phyloP scores from a whole-genome alignment of 2,797 vertebrate genomes.

The Caiman crocodilus region DNA sequence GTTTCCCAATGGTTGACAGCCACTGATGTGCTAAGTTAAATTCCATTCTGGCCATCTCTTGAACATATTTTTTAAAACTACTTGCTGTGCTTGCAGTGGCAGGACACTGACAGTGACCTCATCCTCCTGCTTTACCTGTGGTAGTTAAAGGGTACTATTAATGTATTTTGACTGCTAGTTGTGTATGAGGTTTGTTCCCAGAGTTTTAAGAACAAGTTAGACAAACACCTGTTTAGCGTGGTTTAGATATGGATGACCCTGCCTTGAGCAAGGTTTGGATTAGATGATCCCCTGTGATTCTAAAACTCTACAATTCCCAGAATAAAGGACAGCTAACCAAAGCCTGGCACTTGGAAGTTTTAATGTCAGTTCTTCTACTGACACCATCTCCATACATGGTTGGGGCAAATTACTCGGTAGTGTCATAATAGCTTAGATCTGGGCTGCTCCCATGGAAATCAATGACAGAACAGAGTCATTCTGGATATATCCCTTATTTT shows the following conservation, averaged over 20 bases:
- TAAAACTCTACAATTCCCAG: accelerated
- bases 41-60: neutral
- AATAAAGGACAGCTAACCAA: neutral
- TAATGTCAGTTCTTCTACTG: neutral
- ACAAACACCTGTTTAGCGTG: too few relatives aligned
- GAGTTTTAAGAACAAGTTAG: too few relatives aligned
- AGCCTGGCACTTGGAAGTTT: neutral
- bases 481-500: neutral
- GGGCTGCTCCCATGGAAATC: accelerated
- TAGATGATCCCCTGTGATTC: too few relatives aligned
- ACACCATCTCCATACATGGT: neutral
- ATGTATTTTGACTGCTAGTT: too few relatives aligned
- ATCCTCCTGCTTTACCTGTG: too few relatives aligned
- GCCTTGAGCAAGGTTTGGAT: too few relatives aligned
- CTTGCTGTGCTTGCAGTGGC: too few relatives aligned
- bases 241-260: too few relatives aligned
- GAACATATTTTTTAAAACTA: too few relatives aligned
- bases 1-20: accelerated
- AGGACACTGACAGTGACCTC: too few relatives aligned
- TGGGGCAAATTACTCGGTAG: accelerated
- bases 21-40: accelerated
- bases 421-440: accelerated
- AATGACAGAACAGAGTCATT: accelerated
- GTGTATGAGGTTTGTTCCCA: too few relatives aligned
- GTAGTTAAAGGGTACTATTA: too few relatives aligned